Percentiles rank a stretch among this genome's conserved stretches.
Conservation (phyloP, 2,888 invertebrate species). For the Atethmia centrago region DNA sequence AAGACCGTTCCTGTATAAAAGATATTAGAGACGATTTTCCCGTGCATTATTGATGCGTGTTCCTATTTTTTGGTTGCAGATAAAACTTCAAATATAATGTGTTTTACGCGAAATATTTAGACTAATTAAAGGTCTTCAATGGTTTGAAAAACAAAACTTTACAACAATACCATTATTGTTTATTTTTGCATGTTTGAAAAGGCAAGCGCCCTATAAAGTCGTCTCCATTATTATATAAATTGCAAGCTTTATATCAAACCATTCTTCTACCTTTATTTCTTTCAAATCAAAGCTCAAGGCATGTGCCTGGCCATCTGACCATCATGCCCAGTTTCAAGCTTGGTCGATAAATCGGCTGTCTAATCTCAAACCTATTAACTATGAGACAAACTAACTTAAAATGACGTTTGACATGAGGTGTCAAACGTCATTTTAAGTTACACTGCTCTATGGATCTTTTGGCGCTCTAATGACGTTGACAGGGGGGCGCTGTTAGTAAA, state of each 20-base stretch:
- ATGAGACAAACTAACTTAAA: background rate
- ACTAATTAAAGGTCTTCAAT: background rate
- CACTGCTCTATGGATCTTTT: background rate
- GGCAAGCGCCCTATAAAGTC: background rate
- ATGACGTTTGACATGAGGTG: background rate
- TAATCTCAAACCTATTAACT: background rate
- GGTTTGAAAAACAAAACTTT: background rate
- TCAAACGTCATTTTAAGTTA: background rate
- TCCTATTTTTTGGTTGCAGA: background rate
- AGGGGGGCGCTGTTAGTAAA: background rate
- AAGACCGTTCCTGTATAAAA: background rate
- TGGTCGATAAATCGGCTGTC: background rate
- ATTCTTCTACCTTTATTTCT: background rate
- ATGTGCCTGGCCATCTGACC: background rate
- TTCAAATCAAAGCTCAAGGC: background rate
- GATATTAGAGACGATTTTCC: conserved; percentile 7
- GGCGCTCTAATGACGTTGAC: background rate
- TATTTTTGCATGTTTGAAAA: background rate
- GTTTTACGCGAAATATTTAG: background rate
- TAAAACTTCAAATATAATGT: background rate
- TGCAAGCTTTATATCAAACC: conserved; percentile 13
- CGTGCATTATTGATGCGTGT: conserved; percentile 5
- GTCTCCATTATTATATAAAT: background rate
- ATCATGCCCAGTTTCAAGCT: background rate
- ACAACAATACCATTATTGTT: background rate